Evolutionary conservation across 2,797 vertebrate genomes (phyloP), one percentile per base, ranked within the genome.

Genomic region (Aulostomus chinensis): DNA sequence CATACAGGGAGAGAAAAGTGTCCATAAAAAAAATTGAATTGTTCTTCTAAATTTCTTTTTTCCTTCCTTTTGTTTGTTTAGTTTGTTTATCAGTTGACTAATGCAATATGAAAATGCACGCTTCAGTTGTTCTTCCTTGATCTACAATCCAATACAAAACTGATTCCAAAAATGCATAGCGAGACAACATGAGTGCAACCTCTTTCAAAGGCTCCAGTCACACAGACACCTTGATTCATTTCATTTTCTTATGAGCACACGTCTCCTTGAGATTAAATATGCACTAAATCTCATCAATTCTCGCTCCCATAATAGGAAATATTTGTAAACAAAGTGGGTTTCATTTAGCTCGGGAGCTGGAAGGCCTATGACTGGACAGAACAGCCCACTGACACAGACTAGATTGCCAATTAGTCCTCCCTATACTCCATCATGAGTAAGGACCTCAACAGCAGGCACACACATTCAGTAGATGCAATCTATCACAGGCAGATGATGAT

Each of bases 331-430:
- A n/a, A n/a, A n/a, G n/a, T n/a, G 8, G 22, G 21, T 32, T 39
- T 29, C 15, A 61, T 37, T 64, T 40, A 50, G 25, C 24, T 42
- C 58, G 58, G 1, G 14, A 47, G 24, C 31, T 30, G 28, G 8
- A 30, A 22, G 46, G 14, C 40, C 39, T 24, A 21, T 17, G 14
- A 59, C 42, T 22, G 20, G 20, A 29, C 2, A 9, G 29, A 47
- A 13, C n/a, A 32, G 20, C 20, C 3, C 20, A 21, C 20, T 3
- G 20, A 3, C 3, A 6, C 20, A 6, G 6, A 42, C 53, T 15
- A 31, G 10, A 13, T 11, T 52, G 46, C 15, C 32, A 53, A 65
- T 64, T 59, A 51, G 73, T 77, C 31, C 29, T 60, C 9, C 37
- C 12, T 38, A 33, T 17, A 9, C 50, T 29, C 18, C 41, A 34